A percentile compares a stretch with the other conserved stretches of the same genome.
These are phyloP conservation scores for Pelobates fuscus DNA, from an alignment of 2,113 vertebrate species.

Conservation along the genomic window DNA sequence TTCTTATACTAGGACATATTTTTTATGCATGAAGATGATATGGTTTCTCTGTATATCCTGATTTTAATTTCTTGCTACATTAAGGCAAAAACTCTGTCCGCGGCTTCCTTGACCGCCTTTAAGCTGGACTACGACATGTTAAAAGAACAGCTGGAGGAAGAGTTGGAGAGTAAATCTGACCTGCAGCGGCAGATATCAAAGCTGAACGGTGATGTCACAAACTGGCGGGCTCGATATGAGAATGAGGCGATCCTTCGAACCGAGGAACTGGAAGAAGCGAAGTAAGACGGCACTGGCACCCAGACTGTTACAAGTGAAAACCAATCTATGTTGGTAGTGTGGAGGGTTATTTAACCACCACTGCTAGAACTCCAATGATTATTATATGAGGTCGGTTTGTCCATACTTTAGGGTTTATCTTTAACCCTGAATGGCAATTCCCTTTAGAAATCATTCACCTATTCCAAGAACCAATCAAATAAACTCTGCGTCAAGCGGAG, in stretches of 20 bases:
- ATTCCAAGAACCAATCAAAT: too few species aligned
- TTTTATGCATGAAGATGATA: too few species aligned
- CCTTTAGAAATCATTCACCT: too few species aligned
- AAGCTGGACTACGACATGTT: conserved; percentile 69
- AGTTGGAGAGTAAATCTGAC: conserved; percentile 79
- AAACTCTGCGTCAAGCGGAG: too few species aligned
- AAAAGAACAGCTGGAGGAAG: conserved; percentile 80
- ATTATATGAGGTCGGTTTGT: too few species aligned
- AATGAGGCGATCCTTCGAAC: conserved; percentile 69
- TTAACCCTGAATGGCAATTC: too few species aligned
- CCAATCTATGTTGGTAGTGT: too few species aligned
- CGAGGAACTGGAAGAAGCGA: conserved; percentile 76
- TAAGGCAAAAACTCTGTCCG: conserved; percentile 18
- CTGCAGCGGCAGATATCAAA: conserved; percentile 77
- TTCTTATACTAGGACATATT: too few species aligned
- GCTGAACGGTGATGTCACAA: conserved; percentile 74
- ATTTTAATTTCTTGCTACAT: neutral
- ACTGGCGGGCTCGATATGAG: conserved; percentile 73
- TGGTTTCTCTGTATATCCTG: too few species aligned
- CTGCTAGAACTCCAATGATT: too few species aligned
- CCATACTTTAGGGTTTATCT: too few species aligned
- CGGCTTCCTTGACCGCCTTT: conserved; percentile 55
- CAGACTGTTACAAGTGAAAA: neutral
- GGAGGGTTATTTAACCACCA: too few species aligned
- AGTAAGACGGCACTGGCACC: conserved; percentile 57